Evolutionary conservation across 2,113 vertebrate genomes (phyloP), one percentile per base, ranked within the genome.

Genomic region (Dicerorhinus sumatrensis): DNA sequence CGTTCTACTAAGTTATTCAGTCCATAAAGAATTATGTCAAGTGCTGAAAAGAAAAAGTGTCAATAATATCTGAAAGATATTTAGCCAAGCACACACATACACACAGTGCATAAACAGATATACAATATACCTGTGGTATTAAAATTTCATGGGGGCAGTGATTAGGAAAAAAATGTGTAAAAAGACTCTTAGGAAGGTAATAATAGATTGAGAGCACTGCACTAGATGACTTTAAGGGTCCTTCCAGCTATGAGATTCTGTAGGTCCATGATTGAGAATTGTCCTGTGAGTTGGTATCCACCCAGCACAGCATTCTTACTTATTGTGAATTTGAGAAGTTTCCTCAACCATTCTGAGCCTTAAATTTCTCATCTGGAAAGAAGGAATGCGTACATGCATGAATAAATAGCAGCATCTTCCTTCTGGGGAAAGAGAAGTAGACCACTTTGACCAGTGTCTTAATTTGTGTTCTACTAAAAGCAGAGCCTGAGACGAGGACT

Each of bases 391-490:
- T 13, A 36, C 8, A 27, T 12, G 36, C 10, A 8, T 86, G 27
- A 91, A 60, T 76, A 87, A 89, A 65, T 8, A 80, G 51, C 13
- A 72, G 7, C 5, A 9, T 72, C 54, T 60, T 89, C 48, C 51
- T 95, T 69, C 16, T 16, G 60, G 36, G 33, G 62, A 36, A 73
- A 75, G 31, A 93, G 10, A 85, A 93, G 31, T 29, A 73, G 75
- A 62, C 54, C 42, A 51, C 72, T 79, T 89, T 84, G 73, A 76
- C 54, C 69, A 63, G 31, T 23, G 92, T 96, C 65, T 95, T 96
- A n/a, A 72, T 96, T 60, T 89, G 23, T 65, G 48, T 91, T 80
- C 21, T 89, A 27, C 62, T 85, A 46, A 84, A 85, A 96, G 31
- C 54, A 63, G 62, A 86, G 62, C 27, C 73, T 23, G 31, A 73